These are phyloP conservation scores for Maniola hyperantus DNA, from an alignment of 2,888 invertebrate species.

Conservation along the genomic window DNA sequence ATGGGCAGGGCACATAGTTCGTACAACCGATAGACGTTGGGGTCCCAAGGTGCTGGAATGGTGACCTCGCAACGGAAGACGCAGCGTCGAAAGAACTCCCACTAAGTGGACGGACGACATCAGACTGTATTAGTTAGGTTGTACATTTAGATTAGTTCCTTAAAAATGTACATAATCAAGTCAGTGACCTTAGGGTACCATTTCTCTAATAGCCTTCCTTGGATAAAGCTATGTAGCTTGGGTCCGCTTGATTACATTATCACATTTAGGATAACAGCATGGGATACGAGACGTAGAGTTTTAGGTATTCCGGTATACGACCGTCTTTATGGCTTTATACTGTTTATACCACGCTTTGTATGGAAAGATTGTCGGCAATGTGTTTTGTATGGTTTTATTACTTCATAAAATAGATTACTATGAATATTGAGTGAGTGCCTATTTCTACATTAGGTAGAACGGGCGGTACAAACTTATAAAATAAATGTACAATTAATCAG, in stretches of 20 bases:
- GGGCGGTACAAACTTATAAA: too few species aligned
- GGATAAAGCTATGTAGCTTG: neutral
- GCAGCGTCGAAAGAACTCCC: too few species aligned
- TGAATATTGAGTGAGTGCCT: neutral
- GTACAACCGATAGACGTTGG: too few species aligned
- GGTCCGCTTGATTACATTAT: conserved; percentile 5
- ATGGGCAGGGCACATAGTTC: too few species aligned
- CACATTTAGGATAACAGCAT: conserved; percentile 11
- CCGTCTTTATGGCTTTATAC: neutral
- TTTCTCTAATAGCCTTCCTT: neutral
- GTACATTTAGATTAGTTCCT: neutral
- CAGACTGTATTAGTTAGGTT: too few species aligned
- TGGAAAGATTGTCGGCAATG: neutral
- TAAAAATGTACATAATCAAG: neutral
- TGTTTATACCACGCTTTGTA: neutral
- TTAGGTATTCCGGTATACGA: neutral
- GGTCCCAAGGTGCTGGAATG: too few species aligned
- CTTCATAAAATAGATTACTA: neutral
- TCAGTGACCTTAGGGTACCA: neutral
- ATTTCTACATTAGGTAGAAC: too few species aligned
- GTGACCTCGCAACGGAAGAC: too few species aligned
- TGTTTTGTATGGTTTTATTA: neutral
- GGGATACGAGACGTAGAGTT: neutral
- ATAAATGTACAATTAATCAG: too few species aligned
- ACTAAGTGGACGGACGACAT: too few species aligned